Percentiles rank a stretch among this genome's conserved stretches.
Conservation (phyloP, 2,888 invertebrate genomes). For the Drepanosiphum platanoidis region DNA sequence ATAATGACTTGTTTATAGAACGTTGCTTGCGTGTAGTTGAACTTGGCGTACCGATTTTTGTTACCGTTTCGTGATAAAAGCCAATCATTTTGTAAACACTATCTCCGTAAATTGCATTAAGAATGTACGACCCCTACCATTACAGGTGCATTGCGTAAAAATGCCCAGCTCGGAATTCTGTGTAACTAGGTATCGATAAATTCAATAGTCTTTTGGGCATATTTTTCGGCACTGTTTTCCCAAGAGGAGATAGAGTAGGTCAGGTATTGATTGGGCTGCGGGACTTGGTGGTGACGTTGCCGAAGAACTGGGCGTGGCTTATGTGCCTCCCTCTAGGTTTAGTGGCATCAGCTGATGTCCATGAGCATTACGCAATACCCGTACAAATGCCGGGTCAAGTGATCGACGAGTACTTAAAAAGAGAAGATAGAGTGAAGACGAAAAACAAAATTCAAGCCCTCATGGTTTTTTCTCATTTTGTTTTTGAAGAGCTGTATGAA, state of each 20-base stretch:
- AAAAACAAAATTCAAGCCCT: conserved; percentile 8
- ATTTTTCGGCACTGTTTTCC: conserved; percentile 16
- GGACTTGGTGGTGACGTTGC: conserved; percentile 50
- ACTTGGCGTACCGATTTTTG: conserved; percentile 5
- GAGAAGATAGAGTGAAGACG: background rate
- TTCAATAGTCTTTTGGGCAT: background rate
- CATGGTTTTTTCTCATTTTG: background rate
- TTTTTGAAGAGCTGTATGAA: background rate
- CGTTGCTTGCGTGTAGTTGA: conserved; percentile 20
- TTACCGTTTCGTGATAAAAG: conserved; percentile 26
- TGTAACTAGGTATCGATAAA: background rate
- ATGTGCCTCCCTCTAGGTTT: conserved; percentile 13
- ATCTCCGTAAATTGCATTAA: background rate
- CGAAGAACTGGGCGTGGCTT: conserved; percentile 52
- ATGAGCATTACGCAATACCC: conserved; percentile 35
- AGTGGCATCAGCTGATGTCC: conserved; percentile 46
- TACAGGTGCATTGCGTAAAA: background rate
- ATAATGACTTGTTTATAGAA: conserved; percentile 20
- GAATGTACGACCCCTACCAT: background rate
- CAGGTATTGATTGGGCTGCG: conserved; percentile 61
- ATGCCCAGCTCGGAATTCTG: background rate
- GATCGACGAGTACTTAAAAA: conserved; percentile 18
- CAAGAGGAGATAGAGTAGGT: conserved; percentile 49
- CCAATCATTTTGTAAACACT: conserved; percentile 9
- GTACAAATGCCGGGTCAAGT: conserved; percentile 32